Percentiles rank a stretch among this genome's conserved stretches.
These are phyloP conservation scores for Rhagonycha fulva DNA, from an alignment of 2,888 invertebrate species.

Conservation along the genomic window DNA sequence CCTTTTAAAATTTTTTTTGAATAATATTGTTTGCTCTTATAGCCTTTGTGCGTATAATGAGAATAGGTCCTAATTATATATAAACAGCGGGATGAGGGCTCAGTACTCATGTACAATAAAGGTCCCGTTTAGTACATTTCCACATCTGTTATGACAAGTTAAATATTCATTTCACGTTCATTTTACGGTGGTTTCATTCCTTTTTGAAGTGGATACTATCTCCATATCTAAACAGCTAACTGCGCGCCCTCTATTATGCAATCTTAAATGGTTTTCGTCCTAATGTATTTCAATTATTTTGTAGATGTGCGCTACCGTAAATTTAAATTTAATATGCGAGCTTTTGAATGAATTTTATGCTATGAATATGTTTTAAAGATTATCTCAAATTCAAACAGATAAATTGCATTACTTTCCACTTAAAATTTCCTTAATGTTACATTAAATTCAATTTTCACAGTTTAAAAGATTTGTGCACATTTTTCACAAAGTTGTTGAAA, in stretches of 20 bases:
- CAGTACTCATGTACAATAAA: slow-evolving; percentile 40
- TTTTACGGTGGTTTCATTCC: slow-evolving; percentile 47
- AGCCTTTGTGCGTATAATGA: slow-evolving; percentile 21
- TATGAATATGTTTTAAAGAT: not conserved
- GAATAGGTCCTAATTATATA: slow-evolving; percentile 30
- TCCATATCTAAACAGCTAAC: slow-evolving; percentile 37
- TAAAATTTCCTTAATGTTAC: not conserved
- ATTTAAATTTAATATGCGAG: slow-evolving; percentile 28
- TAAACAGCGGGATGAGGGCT: slow-evolving; percentile 37
- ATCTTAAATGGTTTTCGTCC: slow-evolving; percentile 30
- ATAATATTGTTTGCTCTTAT: slow-evolving; percentile 9
- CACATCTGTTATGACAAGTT: slow-evolving; percentile 49
- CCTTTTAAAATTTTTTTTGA: slow-evolving; percentile 18
- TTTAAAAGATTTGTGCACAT: not conserved
- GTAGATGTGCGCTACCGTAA: slow-evolving; percentile 24
- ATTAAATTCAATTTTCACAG: not conserved
- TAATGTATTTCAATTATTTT: slow-evolving; percentile 36
- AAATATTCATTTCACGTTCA: slow-evolving; percentile 43
- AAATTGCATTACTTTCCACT: not conserved
- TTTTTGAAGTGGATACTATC: slow-evolving; percentile 43
- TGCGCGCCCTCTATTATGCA: slow-evolving; percentile 28
- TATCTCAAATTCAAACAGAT: slow-evolving; percentile 1
- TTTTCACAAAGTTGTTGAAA: not conserved
- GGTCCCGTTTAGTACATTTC: slow-evolving; percentile 42
- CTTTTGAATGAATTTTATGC: slow-evolving; percentile 8